These are phyloP conservation scores for Eretmochelys imbricata DNA, from an alignment of 2,113 vertebrate species.

Conservation along the genomic window DNA sequence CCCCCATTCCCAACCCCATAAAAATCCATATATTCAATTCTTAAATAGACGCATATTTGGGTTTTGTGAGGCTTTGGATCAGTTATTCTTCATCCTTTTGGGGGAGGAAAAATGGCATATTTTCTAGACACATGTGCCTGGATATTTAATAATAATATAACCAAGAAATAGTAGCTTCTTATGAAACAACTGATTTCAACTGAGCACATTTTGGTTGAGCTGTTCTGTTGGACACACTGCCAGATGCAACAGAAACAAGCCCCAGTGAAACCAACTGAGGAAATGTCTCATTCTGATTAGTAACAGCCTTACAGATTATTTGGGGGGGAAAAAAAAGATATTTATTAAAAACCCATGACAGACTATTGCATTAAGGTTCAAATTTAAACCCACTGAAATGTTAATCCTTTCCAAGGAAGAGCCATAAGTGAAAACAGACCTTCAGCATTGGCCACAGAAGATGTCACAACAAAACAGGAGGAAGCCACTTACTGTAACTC, in stretches of 20 bases:
- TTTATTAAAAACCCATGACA: slow-evolving; percentile 17
- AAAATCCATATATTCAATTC: slow-evolving; percentile 56
- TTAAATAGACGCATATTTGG: slow-evolving; percentile 71
- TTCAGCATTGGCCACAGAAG: not conserved
- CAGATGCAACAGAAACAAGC: slow-evolving; percentile 70
- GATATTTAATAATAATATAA: slow-evolving; percentile 73
- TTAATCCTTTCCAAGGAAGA: slow-evolving; percentile 16
- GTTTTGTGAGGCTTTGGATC: slow-evolving; percentile 64
- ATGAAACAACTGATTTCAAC: slow-evolving; percentile 65
- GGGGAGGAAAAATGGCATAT: slow-evolving; percentile 61
- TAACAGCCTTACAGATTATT: slow-evolving; percentile 64
- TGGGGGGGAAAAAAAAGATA: not conserved
- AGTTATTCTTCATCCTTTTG: slow-evolving; percentile 59
- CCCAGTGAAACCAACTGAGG: slow-evolving; percentile 42
- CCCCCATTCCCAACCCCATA: slow-evolving; percentile 29
- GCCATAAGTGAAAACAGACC: slow-evolving; percentile 23
- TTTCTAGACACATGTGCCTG: slow-evolving; percentile 56
- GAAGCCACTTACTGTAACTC: slow-evolving; percentile 2
- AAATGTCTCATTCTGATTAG: slow-evolving; percentile 68
- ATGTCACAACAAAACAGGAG: slow-evolving; percentile 11
- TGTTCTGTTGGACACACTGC: slow-evolving; percentile 41
- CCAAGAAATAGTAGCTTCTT: slow-evolving; percentile 72
- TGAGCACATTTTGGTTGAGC: slow-evolving; percentile 53
- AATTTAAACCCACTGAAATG: not conserved
- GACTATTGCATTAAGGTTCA: slow-evolving; percentile 30